phyloP scores from a whole-genome alignment of 92 coral and sea anemone species.

The Parazoanthus atlanticus region DNA sequence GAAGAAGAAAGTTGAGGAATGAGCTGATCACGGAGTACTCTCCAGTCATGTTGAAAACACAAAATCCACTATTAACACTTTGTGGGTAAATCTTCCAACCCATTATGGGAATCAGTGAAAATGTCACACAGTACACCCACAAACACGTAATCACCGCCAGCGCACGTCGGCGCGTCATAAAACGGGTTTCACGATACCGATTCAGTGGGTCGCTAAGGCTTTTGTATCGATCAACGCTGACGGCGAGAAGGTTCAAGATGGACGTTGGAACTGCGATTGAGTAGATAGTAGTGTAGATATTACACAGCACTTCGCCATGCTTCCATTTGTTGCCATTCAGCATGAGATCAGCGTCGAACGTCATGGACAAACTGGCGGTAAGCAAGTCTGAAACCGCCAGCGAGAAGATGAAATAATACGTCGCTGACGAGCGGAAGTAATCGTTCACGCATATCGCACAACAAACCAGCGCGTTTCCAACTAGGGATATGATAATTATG shows the following conservation, averaged over 20 bases:
- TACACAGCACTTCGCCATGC: conserved; percentile 71
- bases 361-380: conserved; percentile 81
- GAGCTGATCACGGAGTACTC: conserved; percentile 86
- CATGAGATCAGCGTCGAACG: conserved; percentile 85
- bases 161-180: conserved; percentile 83
- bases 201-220: conserved; percentile 84
- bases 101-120: conserved; percentile 84
- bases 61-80: conserved; percentile 40
- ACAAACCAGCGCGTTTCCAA: conserved; percentile 90
- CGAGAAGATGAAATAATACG: conserved; percentile 82
- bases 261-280: conserved; percentile 92
- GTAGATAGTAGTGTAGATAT: conserved; percentile 86
- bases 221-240: conserved; percentile 93
- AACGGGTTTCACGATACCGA: conserved; percentile 76
- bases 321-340: conserved; percentile 68
- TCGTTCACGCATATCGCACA: conserved; percentile 71
- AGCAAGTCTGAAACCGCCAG: conserved; percentile 87
- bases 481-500: conserved; percentile 65
- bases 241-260: conserved; percentile 84
- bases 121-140: conserved; percentile 82
- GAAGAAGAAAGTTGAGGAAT: conserved; percentile 82
- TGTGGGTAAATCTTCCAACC: conserved; percentile 78
- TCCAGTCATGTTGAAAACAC: conserved; percentile 73
- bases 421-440: conserved; percentile 76
- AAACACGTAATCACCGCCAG: conserved; percentile 61